Evolutionary conservation across 2,888 invertebrate genomes (phyloP).

Genomic region (Lycophotia porphyrea): DNA sequence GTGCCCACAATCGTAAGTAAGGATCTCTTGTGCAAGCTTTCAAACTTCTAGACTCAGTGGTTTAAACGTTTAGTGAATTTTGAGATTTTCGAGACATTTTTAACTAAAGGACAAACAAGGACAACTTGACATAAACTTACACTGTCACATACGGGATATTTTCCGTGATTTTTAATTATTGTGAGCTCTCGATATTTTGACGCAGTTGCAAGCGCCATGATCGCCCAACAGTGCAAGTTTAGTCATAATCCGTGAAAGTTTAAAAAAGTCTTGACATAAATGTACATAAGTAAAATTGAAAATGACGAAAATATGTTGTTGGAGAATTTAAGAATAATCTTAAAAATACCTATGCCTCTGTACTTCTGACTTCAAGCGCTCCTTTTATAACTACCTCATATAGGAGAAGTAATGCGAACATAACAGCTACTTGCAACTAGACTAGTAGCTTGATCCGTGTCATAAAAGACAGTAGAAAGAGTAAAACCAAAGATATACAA

Average conservation of each 20-base stretch:
- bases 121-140: background rate
- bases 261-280: background rate
- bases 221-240: no score
- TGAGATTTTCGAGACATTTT: background rate
- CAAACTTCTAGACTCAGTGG: background rate
- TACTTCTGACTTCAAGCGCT: background rate
- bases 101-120: background rate
- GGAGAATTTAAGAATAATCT: background rate
- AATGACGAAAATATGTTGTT: background rate
- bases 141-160: no score
- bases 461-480: conserved; percentile 54
- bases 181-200: background rate
- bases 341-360: background rate
- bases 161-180: background rate
- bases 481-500: conserved; percentile 55
- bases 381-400: background rate
- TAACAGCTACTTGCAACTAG: background rate
- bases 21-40: background rate
- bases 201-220: no score
- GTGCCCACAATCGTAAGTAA: no score
- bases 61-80: background rate
- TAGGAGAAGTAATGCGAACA: conserved; percentile 17
- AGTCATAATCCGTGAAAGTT: background rate
- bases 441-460: conserved; percentile 24
- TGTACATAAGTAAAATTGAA: background rate